Evolutionary conservation across 2,113 vertebrate genomes (phyloP).

Genomic region (Pangasianodon gigas): DNA sequence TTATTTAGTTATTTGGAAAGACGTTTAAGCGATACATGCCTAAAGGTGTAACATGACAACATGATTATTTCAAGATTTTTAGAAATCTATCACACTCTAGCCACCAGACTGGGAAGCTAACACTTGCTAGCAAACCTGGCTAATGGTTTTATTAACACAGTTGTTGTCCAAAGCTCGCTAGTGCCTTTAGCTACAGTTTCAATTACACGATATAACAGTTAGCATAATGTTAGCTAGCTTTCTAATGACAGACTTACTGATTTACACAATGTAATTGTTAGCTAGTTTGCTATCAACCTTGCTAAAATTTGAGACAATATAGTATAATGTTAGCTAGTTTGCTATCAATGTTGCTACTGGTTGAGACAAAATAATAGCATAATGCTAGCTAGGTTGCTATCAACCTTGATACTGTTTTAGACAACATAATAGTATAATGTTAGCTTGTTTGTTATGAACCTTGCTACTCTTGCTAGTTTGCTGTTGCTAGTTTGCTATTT

Average conservation of each 20-base stretch:
- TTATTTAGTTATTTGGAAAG: background rate
- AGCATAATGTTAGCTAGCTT: background rate
- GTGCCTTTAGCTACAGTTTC: background rate
- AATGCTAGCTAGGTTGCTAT: too few relatives aligned
- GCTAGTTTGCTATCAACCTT: background rate
- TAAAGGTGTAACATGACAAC: background rate
- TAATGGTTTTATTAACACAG: background rate
- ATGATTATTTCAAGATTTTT: background rate
- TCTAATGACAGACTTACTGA: background rate
- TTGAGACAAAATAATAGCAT: too few relatives aligned
- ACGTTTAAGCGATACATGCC: background rate
- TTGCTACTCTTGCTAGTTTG: too few relatives aligned
- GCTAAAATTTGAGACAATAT: background rate
- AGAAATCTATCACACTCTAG: background rate
- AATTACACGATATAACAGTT: background rate
- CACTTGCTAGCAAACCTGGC: background rate
- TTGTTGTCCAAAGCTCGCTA: background rate
- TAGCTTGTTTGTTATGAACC: too few relatives aligned
- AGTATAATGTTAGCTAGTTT: too few relatives aligned
- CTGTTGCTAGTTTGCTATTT: background rate
- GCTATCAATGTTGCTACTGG: too few relatives aligned
- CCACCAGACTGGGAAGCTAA: background rate
- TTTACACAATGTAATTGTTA: background rate
- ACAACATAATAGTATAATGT: background rate
- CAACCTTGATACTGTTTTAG: background rate